Evolutionary conservation across 2,113 vertebrate genomes (phyloP), one percentile per base, ranked within the genome.

Genomic region (Silurus glanis): DNA sequence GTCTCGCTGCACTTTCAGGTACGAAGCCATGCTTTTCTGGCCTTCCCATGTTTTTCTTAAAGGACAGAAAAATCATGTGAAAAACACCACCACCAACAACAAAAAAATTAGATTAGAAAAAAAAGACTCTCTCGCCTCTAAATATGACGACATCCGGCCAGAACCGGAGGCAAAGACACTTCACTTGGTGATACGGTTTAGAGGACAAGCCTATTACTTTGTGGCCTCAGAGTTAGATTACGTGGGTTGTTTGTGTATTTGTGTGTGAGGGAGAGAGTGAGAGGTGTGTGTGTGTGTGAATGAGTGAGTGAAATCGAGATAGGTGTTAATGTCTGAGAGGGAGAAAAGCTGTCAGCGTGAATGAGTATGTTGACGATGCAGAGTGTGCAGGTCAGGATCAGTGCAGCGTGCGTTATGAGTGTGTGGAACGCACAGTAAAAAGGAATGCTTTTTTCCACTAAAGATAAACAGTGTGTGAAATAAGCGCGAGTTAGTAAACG

Each of bases 71-170:
- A 84, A 87, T 87, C 86, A 80, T 45, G 83, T 47, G 16, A 91
- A 90, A 92, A 61, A 61, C 16, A 56, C 6, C 0, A 56, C 55
- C 28, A 71, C 28, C 28, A 1, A 16, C 45, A 21, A 21, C 25
- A 25, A 69, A 69, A 28, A 37, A 37, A 47, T 47, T 17, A 45
- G 45, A 17, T 37, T 16, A 69, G 47, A 47, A 47, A 19, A 53
- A 3, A 28, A 53, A 91, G 86, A 92, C 89, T 92, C 91, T 87
- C 1, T 90, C 87, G 91, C 89, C 91, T 80, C 2, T 90, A 93
- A 93, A 91, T 89, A 93, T 92, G 91, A 94, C 93, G 93, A 93
- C 93, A 93, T 89, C 86, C 86, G 85, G 91, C 90, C 92, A 92
- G 91, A 82, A 84, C 74, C 72, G 45, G 74, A 69, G 67, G 67